A percentile compares a stretch with the other conserved stretches of the same genome.
These are phyloP conservation scores for Ciconia nigra DNA, from an alignment of 2,797 vertebrate genomes.

Conservation along the genomic window DNA sequence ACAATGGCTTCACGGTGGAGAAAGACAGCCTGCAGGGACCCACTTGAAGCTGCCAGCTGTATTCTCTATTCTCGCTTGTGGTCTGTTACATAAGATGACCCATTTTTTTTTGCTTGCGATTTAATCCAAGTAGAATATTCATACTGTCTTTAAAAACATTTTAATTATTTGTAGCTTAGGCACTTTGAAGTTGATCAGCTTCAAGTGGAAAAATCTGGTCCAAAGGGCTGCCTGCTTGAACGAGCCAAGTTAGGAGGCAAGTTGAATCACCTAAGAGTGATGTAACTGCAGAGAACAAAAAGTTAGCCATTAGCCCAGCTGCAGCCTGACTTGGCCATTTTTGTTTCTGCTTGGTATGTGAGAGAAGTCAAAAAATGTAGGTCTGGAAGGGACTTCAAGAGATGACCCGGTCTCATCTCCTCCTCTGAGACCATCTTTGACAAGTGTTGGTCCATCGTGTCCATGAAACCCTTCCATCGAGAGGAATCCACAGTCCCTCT, in stretches of 20 bases:
- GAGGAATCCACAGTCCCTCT: background rate
- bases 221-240: background rate
- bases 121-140: conserved; percentile 42
- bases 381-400: background rate
- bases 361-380: background rate
- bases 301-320: background rate
- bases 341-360: background rate
- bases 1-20: background rate
- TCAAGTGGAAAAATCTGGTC: conserved; percentile 11
- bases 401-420: background rate
- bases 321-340: background rate
- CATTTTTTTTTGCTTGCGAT: background rate
- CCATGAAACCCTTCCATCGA: background rate
- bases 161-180: conserved; percentile 33
- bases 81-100: conserved; percentile 43
- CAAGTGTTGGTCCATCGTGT: background rate
- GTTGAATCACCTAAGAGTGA: background rate
- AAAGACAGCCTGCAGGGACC: background rate
- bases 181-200: conserved; percentile 20
- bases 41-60: background rate
- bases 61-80: background rate
- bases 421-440: background rate
- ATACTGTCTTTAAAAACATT: background rate
- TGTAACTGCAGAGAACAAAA: background rate
- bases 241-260: background rate